Evolutionary conservation across 2,888 invertebrate species (phyloP).

Genomic region (Andrena minutula): DNA sequence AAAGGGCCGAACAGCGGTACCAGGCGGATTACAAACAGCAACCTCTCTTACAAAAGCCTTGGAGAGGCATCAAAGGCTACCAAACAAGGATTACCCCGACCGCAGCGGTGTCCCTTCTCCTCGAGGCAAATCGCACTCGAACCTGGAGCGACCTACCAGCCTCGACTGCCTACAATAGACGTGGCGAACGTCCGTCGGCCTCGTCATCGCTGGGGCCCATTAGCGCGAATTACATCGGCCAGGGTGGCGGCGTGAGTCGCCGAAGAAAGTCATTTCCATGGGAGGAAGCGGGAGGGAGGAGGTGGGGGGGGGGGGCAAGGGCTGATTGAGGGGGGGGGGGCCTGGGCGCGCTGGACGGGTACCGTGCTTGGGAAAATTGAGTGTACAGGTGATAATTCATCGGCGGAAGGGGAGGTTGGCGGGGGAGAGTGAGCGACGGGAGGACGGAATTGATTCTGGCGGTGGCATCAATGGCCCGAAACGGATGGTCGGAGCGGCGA

Average conservation of each 20-base stretch:
- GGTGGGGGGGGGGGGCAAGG: background rate
- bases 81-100: no score
- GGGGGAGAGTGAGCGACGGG: slow-evolving; percentile 6
- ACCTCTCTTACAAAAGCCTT: no score
- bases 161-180: no score
- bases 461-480: slow-evolving; percentile 81
- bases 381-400: slow-evolving; percentile 48
- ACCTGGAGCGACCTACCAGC: no score
- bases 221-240: slow-evolving; percentile 53
- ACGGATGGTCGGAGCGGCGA: slow-evolving; percentile 83
- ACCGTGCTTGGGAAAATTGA: slow-evolving; percentile 53
- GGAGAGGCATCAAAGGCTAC: no score
- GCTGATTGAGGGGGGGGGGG: slow-evolving; percentile 32
- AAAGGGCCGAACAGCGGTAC: no score
- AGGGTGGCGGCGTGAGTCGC: background rate
- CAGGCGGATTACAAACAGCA: no score
- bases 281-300: slow-evolving; percentile 15
- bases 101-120: no score
- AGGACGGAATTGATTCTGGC: slow-evolving; percentile 76
- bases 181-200: slow-evolving; percentile 12
- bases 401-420: background rate
- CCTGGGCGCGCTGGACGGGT: slow-evolving; percentile 58
- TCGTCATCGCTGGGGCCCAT: slow-evolving; percentile 42
- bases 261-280: slow-evolving; percentile 42
- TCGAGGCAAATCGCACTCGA: no score